Evolutionary conservation across 2,888 invertebrate species (phyloP).

Genomic region (Leucoptera coffeella): DNA sequence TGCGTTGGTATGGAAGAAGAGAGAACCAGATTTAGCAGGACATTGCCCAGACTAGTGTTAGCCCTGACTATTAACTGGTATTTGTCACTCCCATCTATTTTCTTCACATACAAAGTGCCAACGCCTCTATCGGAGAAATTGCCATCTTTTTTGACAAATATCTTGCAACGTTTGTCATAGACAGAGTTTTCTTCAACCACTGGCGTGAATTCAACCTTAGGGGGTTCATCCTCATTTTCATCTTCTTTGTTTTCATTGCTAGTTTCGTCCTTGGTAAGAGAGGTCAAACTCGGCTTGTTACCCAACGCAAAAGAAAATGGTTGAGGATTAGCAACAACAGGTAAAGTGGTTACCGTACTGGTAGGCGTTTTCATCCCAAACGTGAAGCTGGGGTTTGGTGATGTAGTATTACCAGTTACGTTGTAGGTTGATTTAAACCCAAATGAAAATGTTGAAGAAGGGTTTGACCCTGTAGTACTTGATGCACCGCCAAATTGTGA

Average conservation of each 20-base stretch:
- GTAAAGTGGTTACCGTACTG: neutral
- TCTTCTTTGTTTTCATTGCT: constrained; percentile 41
- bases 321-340: too few relatives aligned
- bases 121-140: constrained; percentile 80
- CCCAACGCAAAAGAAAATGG: too few relatives aligned
- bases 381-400: too few relatives aligned
- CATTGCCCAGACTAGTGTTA: constrained; percentile 81
- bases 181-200: constrained; percentile 85
- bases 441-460: constrained; percentile 55
- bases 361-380: too few relatives aligned
- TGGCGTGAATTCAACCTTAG: constrained; percentile 77
- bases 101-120: constrained; percentile 88
- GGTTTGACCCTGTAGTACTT: constrained; percentile 10
- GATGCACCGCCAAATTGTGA: too few relatives aligned
- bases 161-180: constrained; percentile 81
- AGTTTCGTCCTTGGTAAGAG: too few relatives aligned
- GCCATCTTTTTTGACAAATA: constrained; percentile 81
- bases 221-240: constrained; percentile 78
- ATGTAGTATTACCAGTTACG: too few relatives aligned
- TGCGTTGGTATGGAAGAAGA: constrained; percentile 64
- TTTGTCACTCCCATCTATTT: constrained; percentile 65
- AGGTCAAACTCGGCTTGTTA: too few relatives aligned
- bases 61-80: constrained; percentile 84
- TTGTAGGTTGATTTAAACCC: constrained; percentile 55
- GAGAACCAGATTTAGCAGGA: constrained; percentile 80